Evolutionary conservation across 2,113 vertebrate genomes (phyloP), one percentile per base, ranked within the genome.

Genomic region (Nestor notabilis): DNA sequence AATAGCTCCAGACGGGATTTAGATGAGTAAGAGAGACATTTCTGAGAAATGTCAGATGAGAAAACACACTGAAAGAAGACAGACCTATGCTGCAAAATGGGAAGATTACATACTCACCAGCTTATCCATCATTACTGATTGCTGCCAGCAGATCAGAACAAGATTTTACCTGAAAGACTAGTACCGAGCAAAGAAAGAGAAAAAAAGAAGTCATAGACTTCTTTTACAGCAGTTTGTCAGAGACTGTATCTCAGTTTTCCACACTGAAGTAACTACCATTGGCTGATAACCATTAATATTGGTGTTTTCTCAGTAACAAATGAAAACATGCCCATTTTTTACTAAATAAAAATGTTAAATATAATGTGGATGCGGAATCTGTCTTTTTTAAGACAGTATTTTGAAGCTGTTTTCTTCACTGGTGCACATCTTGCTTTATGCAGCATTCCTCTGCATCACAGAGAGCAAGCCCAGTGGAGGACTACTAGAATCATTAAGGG

Each of bases 41-140:
- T 97, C 39, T 97, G 83, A 89, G 64, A 95, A 95, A 95, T 27
- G 41, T 93, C 94, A 92, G 61, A 70, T 81, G 75, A 58, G 50
- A 76, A 90, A 90, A 85, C 53, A 68, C 50, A 84, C 37, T 52
- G 61, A 69, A 71, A 93, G 46, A 79, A 25, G 11, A 56, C 13
- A 92, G 71, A 84, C 43, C 35, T 13, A 3, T 35, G 33, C 28
- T 92, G 50, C 21, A 77, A 70, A 89, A 75, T 21, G 35, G 52
- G 29, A 65, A 33, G 17, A 58, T 74, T 77, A 87, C 2, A 3
- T 56, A 68, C 5, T 5, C 31, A 56, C 63, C 56, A 75, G 9
- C 20, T 79, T 72, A 25, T 56, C 49, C 7, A 27, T 50, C 35
- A 44, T 64, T 87, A 72, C 53, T 47, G n/a, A 64, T 46, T 83